Conservation (phyloP, 2,888 invertebrate genomes). For the Apocheima hispidaria region DNA sequence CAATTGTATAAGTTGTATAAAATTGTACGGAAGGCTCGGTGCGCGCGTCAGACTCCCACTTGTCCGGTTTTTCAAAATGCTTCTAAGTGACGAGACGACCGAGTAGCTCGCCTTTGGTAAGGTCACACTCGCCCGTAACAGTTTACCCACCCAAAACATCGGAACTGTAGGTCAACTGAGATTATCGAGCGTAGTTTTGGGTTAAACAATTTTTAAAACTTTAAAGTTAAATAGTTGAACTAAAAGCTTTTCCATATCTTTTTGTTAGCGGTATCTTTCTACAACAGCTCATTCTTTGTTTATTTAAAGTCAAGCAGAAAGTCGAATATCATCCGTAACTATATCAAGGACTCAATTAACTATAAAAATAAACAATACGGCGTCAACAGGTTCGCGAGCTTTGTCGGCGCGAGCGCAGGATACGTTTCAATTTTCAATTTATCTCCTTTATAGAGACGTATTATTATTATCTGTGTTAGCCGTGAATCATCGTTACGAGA, state of each 20-base stretch:
- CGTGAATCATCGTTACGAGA: conserved; percentile 55
- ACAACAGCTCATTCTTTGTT: background rate
- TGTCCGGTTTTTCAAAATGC: no score
- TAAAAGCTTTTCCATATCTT: background rate
- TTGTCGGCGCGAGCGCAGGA: conserved; percentile 55
- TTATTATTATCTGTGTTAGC: conserved; percentile 44
- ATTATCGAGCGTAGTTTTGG: background rate
- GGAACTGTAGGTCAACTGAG: background rate
- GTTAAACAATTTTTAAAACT: background rate
- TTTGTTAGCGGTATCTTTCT: background rate
- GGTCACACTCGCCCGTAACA: no score
- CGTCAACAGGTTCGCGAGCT: conserved; percentile 48
- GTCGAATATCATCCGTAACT: conserved; percentile 34
- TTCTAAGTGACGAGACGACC: no score
- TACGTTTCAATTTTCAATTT: conserved; percentile 57
- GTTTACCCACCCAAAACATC: no score
- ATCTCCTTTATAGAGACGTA: conserved; percentile 51
- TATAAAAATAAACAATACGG: conserved; percentile 57
- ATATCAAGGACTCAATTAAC: conserved; percentile 47
- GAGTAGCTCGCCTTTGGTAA: no score
- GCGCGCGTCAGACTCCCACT: no score
- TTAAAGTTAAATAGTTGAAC: background rate
- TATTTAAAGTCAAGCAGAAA: conserved; percentile 10
- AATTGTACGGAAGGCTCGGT: no score
- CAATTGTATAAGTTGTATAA: no score